Percentiles rank a stretch among this genome's conserved stretches.
These are phyloP conservation scores for Coenonympha glycerion DNA, from an alignment of 2,888 invertebrate genomes.

Conservation along the genomic window DNA sequence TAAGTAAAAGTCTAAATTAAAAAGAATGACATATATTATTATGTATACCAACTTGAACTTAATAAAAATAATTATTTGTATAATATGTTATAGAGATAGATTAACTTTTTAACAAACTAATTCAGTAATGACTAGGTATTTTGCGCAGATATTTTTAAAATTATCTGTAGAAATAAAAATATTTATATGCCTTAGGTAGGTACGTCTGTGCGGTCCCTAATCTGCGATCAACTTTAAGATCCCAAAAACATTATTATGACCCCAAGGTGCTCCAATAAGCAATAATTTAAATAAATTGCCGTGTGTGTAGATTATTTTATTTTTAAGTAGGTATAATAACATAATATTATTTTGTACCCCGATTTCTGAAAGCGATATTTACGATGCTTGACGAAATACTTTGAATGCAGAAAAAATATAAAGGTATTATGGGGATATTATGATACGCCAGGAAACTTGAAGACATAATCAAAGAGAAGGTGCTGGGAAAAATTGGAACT, in stretches of 20 bases:
- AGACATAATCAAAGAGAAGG: neutral
- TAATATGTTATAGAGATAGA: no score
- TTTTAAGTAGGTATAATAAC: conserved; percentile 7
- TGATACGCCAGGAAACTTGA: neutral
- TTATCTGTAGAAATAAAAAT: no score
- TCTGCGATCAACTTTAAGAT: neutral
- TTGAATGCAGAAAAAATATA: neutral
- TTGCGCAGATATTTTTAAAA: no score
- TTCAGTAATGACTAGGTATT: no score
- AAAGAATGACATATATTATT: no score
- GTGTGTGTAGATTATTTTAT: conserved; percentile 4
- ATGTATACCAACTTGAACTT: no score
- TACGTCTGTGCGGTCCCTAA: neutral
- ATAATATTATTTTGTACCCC: conserved; percentile 10
- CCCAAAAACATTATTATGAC: conserved; percentile 12
- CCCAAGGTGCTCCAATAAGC: conserved; percentile 14
- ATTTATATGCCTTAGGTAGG: no score
- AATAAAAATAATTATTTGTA: no score
- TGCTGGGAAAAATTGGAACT: neutral
- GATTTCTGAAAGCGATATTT: conserved; percentile 3
- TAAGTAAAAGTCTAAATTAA: no score
- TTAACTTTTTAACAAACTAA: no score
- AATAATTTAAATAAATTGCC: conserved; percentile 16
- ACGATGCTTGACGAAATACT: neutral
- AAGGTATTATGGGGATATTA: neutral